A percentile compares a stretch with the other conserved stretches of the same genome.
These are phyloP conservation scores for Brachionus sp. DNA, from an alignment of 1,140 invertebrate species.

Conservation along the genomic window DNA sequence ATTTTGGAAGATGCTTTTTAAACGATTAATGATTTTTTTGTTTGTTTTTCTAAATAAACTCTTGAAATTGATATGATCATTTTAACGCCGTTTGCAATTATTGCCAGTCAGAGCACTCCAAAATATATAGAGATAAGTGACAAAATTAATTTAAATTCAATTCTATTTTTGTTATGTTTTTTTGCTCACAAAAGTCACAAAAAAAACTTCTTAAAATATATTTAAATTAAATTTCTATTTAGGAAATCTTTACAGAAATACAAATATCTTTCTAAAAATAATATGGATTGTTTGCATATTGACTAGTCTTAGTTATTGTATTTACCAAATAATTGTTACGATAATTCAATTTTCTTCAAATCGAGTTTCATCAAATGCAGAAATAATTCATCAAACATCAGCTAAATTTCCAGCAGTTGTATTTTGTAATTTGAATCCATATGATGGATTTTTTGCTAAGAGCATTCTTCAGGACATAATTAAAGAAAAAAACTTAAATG, in stretches of 20 bases:
- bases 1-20: too few relatives aligned
- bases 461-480: not conserved
- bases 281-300: not conserved
- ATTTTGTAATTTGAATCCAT: conserved; percentile 35
- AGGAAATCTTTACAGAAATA: not conserved
- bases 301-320: not conserved
- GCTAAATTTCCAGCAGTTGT: conserved; percentile 9
- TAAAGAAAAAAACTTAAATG: not conserved
- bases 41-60: too few relatives aligned
- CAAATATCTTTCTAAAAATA: not conserved
- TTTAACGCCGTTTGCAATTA: too few relatives aligned
- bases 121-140: too few relatives aligned
- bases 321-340: not conserved
- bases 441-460: not conserved
- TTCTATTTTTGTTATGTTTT: not conserved
- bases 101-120: too few relatives aligned
- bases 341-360: not conserved
- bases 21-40: too few relatives aligned
- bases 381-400: not conserved
- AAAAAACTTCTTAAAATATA: not conserved
- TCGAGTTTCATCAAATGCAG: not conserved
- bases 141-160: too few relatives aligned
- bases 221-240: not conserved
- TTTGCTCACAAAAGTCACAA: not conserved
- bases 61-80: too few relatives aligned